phyloP scores from a whole-genome alignment of 2,888 invertebrate genomes.

The Ptilodon capucinus region DNA sequence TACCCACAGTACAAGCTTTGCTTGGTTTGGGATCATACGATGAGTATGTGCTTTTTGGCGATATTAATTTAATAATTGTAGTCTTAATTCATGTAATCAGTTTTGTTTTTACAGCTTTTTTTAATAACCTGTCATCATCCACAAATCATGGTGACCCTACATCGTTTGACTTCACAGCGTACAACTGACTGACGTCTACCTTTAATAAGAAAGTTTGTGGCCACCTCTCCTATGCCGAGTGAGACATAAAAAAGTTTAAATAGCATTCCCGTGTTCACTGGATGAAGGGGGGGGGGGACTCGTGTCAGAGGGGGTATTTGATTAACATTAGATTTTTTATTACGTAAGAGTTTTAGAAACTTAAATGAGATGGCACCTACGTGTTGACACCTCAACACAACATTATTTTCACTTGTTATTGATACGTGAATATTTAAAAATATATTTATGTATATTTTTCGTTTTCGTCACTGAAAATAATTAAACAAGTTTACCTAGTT shows the following conservation, averaged over 20 bases:
- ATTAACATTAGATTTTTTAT: conserved; percentile 27
- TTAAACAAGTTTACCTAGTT: too few relatives aligned
- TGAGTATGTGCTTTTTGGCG: too few relatives aligned
- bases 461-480: too few relatives aligned
- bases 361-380: neutral
- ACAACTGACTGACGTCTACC: conserved; percentile 55
- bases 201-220: conserved; percentile 68
- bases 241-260: conserved; percentile 50
- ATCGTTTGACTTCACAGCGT: conserved; percentile 17
- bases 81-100: too few relatives aligned
- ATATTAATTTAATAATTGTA: too few relatives aligned
- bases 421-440: too few relatives aligned
- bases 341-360: neutral
- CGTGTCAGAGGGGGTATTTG: conserved; percentile 16
- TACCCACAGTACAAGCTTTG: too few relatives aligned
- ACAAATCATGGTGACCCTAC: conserved; percentile 19
- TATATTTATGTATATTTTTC: too few relatives aligned
- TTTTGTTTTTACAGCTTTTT: too few relatives aligned
- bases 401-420: too few relatives aligned
- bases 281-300: conserved; percentile 26
- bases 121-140: neutral
- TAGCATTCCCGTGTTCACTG: conserved; percentile 44
- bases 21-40: too few relatives aligned
- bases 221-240: conserved; percentile 43
- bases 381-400: neutral